Evolutionary conservation across 2,888 invertebrate species (phyloP), one percentile per base, ranked within the genome.

Genomic region (Lycophotia porphyrea): DNA sequence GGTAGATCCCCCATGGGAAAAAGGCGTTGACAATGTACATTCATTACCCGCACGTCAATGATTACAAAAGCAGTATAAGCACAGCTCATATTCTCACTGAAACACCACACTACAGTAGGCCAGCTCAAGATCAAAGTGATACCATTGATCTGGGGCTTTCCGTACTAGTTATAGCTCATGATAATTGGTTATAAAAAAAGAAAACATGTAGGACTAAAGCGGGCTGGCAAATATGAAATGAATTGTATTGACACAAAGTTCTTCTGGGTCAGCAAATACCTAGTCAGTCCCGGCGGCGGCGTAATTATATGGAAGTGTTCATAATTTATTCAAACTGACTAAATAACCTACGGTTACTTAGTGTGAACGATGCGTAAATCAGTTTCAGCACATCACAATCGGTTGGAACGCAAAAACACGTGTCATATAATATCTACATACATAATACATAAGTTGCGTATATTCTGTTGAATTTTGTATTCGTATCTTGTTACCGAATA

Each of bases 401-500:
- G 52, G 49, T 64, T 42, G 64, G 7, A 18, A 52, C 74, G 27
- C 61, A 70, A 47, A 71, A 74, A 34, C 76, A 74, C 75, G 80
- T 78, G 60, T 21, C 55, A 78, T 55, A 66, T 58, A 72, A 44
- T 52, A 74, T 76, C 21, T 52, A 78, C 70, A 47, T 52, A 67
- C 31, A 72, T 74, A 71, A 42, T 68, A 66, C 47, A 74, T 47
- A 75, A n/a, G 13, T 67, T 78, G 55, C 47, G 49, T 36, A 73
- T 66, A 49, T 74, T 80, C 55, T 27, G 42, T 61, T 65, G 47
- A 79, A 84, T 83, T 84, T 80, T 68, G 78, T 87, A 86, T 88
- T 82, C 82, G 61, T 71, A 61, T 71, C 69, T 73, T 82, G 88
- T 77, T 74, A 74, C 74, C 31, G 34, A 84, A 86, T 79, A 85